A percentile compares a stretch with the other conserved stretches of the same genome.
These are phyloP conservation scores for Tenthredo mesomela DNA, from an alignment of 2,888 invertebrate species.

Conservation along the genomic window DNA sequence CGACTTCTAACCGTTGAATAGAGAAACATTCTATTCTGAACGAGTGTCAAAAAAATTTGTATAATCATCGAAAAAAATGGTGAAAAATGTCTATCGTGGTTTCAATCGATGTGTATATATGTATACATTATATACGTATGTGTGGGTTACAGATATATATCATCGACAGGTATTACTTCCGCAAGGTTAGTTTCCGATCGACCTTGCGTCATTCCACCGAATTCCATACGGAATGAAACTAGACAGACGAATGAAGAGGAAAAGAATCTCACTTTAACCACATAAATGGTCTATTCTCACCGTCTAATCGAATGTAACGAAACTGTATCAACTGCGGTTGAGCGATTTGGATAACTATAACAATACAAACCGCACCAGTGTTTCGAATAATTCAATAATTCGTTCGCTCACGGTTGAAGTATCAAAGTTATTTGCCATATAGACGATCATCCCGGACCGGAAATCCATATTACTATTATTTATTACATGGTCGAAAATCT, in stretches of 20 bases:
- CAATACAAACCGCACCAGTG: constrained; percentile 1
- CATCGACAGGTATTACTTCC: not conserved
- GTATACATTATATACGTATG: not conserved
- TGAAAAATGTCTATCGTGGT: too few species aligned
- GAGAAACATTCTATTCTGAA: not conserved
- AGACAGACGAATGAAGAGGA: constrained; percentile 11
- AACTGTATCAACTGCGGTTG: constrained; percentile 14
- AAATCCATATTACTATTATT: not conserved
- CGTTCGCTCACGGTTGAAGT: not conserved
- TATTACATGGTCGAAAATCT: not conserved
- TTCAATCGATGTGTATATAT: not conserved
- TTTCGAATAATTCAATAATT: constrained; percentile 32
- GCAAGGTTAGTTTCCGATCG: not conserved
- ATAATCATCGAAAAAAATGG: not conserved
- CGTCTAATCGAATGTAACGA: constrained; percentile 10
- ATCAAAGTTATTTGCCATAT: constrained; percentile 10
- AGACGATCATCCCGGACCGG: too few species aligned
- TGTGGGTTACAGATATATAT: not conserved
- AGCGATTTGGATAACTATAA: not conserved
- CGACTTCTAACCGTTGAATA: too few species aligned
- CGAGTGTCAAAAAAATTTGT: not conserved
- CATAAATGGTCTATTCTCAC: not conserved
- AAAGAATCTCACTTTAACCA: not conserved
- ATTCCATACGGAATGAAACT: not conserved
- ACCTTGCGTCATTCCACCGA: not conserved